Conservation (phyloP, 2,797 vertebrate genomes). For the Lacerta bilineata region DNA sequence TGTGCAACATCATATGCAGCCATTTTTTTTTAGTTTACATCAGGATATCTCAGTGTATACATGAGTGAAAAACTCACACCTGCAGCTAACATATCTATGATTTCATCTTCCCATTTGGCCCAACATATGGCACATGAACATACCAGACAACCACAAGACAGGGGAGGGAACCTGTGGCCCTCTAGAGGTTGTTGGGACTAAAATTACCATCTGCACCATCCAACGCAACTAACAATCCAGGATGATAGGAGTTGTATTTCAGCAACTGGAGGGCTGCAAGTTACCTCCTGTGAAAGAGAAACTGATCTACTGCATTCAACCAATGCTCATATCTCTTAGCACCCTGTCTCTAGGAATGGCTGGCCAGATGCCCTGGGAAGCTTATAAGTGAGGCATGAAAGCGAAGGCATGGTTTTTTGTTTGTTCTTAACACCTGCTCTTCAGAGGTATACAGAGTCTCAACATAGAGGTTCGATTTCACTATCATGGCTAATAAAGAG, state of each 20-base stretch:
- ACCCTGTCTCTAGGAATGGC: background rate
- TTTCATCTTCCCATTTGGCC: background rate
- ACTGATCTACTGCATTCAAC: background rate
- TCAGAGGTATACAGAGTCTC: background rate
- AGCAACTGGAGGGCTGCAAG: too few relatives aligned
- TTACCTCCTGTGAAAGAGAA: too few relatives aligned
- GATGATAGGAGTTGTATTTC: too few relatives aligned
- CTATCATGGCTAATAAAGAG: background rate
- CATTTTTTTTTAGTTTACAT: slow-evolving; percentile 15
- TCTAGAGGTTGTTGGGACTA: background rate
- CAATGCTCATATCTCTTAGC: background rate
- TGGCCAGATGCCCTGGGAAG: background rate
- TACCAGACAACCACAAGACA: background rate
- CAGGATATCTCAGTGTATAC: background rate
- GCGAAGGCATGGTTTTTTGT: background rate
- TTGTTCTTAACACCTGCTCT: background rate
- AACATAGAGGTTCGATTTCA: background rate
- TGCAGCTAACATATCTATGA: background rate
- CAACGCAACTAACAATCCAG: too few relatives aligned
- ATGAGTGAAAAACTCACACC: background rate
- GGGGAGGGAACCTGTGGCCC: background rate
- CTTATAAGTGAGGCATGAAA: background rate
- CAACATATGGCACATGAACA: background rate
- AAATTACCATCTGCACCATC: background rate
- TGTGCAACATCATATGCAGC: slow-evolving; percentile 10